A percentile compares a stretch with the other conserved stretches of the same genome.
Conservation (phyloP, 2,797 vertebrate species). For the Sebastes paucispinis region DNA sequence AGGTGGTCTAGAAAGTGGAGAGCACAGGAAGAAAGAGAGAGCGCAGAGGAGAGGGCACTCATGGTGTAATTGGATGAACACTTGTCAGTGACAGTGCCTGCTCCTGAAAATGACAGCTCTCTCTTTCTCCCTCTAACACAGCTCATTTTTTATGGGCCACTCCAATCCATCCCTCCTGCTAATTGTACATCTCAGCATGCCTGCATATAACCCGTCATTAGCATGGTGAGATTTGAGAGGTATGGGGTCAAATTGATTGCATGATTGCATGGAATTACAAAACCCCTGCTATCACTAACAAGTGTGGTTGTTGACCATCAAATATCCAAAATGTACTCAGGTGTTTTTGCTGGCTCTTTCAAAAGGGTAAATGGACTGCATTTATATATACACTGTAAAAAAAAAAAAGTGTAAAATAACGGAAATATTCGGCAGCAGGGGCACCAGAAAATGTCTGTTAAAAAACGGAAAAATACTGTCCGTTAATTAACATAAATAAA, state of each 20-base stretch:
- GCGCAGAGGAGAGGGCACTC: conserved; percentile 35
- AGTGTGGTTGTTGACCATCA: background rate
- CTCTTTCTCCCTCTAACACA: conserved; percentile 18
- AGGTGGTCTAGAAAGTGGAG: conserved; percentile 48
- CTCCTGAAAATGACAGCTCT: conserved; percentile 71
- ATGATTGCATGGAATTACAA: conserved; percentile 29
- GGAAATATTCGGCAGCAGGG: too few species aligned
- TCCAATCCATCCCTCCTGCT: conserved; percentile 25
- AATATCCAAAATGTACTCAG: background rate
- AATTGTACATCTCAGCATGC: conserved; percentile 41
- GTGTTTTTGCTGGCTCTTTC: background rate
- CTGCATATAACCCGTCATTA: conserved; percentile 21
- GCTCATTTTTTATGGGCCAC: conserved; percentile 54
- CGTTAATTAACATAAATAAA: too few species aligned
- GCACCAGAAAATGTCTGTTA: too few species aligned
- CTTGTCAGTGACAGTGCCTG: conserved; percentile 56
- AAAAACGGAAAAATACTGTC: too few species aligned
- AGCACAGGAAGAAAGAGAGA: conserved; percentile 23
- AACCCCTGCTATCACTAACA: background rate
- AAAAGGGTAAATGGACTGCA: background rate
- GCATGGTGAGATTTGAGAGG: background rate
- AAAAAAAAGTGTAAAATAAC: too few species aligned
- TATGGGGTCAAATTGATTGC: conserved; percentile 25
- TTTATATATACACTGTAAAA: background rate
- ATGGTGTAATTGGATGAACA: conserved; percentile 70